phyloP scores from a whole-genome alignment of 1,140 invertebrate genomes.

The Plodia interpunctella region DNA sequence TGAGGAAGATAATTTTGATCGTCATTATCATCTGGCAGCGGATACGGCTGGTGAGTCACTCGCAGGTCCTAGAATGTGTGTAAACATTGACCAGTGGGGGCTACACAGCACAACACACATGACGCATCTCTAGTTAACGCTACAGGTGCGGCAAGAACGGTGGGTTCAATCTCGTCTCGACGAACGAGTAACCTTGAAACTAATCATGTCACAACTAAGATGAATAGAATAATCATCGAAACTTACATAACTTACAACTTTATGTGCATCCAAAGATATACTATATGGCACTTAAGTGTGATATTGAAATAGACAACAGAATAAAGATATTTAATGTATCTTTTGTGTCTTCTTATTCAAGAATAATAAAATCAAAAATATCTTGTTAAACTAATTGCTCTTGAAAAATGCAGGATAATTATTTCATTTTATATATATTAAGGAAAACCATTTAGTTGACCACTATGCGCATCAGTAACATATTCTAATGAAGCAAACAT shows the following conservation, averaged over 20 bases:
- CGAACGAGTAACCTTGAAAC: conserved; percentile 36
- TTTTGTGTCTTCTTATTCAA: neutral
- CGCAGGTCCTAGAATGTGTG: conserved; percentile 51
- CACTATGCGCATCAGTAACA: neutral
- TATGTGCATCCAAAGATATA: no score
- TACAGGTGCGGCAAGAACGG: conserved; percentile 47
- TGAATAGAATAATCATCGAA: neutral
- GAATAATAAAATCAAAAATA: no score
- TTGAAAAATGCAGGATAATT: no score
- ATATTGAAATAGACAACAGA: neutral
- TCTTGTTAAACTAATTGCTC: no score
- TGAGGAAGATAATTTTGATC: conserved; percentile 37
- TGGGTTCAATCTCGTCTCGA: conserved; percentile 17
- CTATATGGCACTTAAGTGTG: neutral
- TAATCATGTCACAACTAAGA: conserved; percentile 19
- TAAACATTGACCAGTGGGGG: conserved; percentile 53
- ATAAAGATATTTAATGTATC: neutral
- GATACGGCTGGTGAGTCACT: conserved; percentile 50
- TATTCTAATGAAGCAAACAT: conserved; percentile 2
- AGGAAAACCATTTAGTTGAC: conserved; percentile 2
- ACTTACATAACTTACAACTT: neutral
- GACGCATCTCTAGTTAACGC: conserved; percentile 34
- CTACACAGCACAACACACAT: conserved; percentile 58
- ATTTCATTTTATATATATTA: neutral
- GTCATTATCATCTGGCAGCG: conserved; percentile 49